Base-by-base conservation (phyloP, 2,888 invertebrate species). In the Erynnis tages region DNA sequence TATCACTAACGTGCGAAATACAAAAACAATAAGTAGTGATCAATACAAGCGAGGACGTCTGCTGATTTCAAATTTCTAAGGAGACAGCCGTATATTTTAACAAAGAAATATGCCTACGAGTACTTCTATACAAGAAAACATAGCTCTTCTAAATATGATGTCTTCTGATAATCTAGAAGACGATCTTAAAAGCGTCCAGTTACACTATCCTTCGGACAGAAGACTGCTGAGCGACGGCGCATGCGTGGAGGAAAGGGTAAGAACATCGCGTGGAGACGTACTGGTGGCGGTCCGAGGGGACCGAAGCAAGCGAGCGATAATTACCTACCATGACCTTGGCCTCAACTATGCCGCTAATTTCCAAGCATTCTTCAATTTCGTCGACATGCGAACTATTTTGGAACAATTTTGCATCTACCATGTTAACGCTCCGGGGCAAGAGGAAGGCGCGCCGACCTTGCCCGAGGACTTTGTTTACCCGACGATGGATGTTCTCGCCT, bases 311-410 rank as follows among this genome's bases (percentile, higher is more conserved):
- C 96, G 96, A 60, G 97, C 98, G 65, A 97, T 99, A 71, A 69
- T 99, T 73, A 99, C 99, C 62, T 99, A 98, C 90, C 99, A 99
- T 89, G 99, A 99, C 92, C 93, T 99, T 84, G 99, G 99, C 71
- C 94, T 99, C 67, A 99, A 99, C 87, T 98, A 96, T 91, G 94
- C 96, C 66, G 95, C 97, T 66, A 96, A 95, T 89, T 97, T 96
- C 86, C 97, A 97, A 90, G 96, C 97, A 38, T 97, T 97, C 90
- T 97, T 97, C 89, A 97, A 97, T 84, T 97, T 94, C 86, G 94
- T 95, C 62, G 96, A 97, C 69, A 97, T 97, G 96, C 91, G 96
- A 66, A 93, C 95, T 43, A 91, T 97, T 61, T 90, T 97, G 69
- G 95, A 97, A 73, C 95, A 97, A 84, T 99, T 99, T 83, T 98